Conservation (phyloP, 2,888 invertebrate species). For the Mystacides longicornis region DNA sequence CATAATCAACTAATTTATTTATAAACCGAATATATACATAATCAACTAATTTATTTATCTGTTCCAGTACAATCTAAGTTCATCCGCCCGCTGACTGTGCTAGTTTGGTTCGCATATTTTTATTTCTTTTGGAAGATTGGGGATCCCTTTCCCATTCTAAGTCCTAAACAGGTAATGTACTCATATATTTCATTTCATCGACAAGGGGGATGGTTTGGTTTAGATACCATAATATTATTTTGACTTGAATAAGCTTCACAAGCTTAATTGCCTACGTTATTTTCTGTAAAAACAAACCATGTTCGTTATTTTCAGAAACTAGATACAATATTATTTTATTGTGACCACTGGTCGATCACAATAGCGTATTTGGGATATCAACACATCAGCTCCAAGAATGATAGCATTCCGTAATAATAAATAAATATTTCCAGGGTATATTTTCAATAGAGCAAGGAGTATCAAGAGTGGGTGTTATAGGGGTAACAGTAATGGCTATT, state of each 20-base stretch:
- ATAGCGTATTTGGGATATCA: too few species aligned
- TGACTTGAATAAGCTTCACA: too few species aligned
- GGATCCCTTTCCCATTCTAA: constrained; percentile 96
- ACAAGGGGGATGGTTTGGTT: too few species aligned
- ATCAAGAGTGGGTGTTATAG: constrained; percentile 95
- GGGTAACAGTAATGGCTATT: constrained; percentile 98
- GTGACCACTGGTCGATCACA: too few species aligned
- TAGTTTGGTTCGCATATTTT: constrained; percentile 85
- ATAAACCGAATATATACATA: not conserved
- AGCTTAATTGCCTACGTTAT: too few species aligned
- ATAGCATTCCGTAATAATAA: too few species aligned
- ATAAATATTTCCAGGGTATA: constrained; percentile 45
- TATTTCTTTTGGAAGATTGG: constrained; percentile 99
- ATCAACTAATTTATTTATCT: not conserved
- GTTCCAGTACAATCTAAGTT: constrained; percentile 66
- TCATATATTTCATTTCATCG: too few species aligned
- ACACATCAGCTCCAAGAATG: too few species aligned
- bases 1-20: not conserved
- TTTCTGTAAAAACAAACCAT: too few species aligned
- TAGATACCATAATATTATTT: too few species aligned
- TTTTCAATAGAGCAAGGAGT: constrained; percentile 87
- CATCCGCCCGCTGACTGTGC: constrained; percentile 70
- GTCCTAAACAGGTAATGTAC: constrained; percentile 80
- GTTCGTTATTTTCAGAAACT: too few species aligned
- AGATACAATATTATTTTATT: too few species aligned